Percentiles rank a stretch among this genome's conserved stretches.
phyloP scores from a whole-genome alignment of 2,113 vertebrate genomes.

The Nestor notabilis region DNA sequence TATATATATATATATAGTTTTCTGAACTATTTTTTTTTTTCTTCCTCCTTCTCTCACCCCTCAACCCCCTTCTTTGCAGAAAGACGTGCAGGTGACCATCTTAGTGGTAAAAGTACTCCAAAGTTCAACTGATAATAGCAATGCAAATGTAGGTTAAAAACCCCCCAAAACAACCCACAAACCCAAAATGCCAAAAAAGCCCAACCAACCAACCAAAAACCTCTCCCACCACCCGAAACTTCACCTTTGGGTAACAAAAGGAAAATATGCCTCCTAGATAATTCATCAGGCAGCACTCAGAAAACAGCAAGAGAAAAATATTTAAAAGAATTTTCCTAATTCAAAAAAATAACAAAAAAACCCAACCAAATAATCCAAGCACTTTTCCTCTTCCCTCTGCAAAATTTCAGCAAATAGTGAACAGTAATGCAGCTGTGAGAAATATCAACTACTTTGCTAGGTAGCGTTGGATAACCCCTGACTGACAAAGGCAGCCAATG shows the following conservation, averaged over 20 bases:
- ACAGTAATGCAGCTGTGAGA: background rate
- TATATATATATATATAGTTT: background rate
- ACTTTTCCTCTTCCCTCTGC: background rate
- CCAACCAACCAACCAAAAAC: background rate
- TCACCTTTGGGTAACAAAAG: background rate
- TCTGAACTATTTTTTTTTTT: background rate
- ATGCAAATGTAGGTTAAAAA: background rate
- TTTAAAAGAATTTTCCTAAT: accelerated
- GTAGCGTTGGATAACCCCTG: background rate
- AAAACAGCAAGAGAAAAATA: background rate
- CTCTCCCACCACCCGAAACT: background rate
- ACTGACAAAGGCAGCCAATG: background rate
- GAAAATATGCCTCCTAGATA: background rate
- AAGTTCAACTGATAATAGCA: background rate
- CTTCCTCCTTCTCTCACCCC: accelerated
- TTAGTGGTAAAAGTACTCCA: background rate
- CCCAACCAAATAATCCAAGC: too few species aligned
- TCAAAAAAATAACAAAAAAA: background rate
- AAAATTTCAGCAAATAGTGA: background rate
- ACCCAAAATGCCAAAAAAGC: background rate
- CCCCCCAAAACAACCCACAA: accelerated
- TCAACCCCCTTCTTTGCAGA: too few species aligned
- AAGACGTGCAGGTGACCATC: background rate
- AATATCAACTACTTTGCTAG: background rate
- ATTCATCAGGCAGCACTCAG: background rate